Percentiles rank a stretch among this genome's conserved stretches.
Conservation (phyloP, 2,113 vertebrate species). For the Notiomystis cincta region DNA sequence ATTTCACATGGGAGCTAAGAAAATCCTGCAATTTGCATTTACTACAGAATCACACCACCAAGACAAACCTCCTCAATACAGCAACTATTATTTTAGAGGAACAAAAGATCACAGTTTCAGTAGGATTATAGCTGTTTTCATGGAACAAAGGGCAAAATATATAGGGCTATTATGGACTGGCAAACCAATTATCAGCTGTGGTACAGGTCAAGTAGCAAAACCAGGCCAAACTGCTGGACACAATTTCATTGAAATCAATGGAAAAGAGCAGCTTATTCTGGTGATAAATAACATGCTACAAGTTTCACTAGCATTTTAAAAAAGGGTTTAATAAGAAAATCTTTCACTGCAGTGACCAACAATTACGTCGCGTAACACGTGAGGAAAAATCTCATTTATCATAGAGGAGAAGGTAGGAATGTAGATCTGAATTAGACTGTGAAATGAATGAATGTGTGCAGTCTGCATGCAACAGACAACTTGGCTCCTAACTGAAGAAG, state of each 20-base stretch:
- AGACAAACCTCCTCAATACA: background rate
- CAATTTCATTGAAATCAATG: background rate
- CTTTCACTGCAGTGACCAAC: background rate
- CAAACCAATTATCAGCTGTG: conserved; percentile 2
- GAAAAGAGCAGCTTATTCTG: background rate
- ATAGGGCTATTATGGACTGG: background rate
- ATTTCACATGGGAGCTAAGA: background rate
- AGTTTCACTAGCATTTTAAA: background rate
- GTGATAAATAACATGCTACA: background rate
- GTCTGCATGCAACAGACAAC: background rate
- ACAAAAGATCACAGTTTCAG: background rate
- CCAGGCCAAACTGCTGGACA: background rate
- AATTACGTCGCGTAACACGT: rapidly evolving
- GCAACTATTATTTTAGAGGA: background rate
- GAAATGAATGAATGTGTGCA: background rate
- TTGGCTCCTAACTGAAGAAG: background rate
- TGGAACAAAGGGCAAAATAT: background rate
- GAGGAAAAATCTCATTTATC: background rate
- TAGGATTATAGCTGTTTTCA: background rate
- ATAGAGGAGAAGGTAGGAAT: background rate
- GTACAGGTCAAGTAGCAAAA: background rate
- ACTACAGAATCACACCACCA: background rate
- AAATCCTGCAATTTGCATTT: background rate
- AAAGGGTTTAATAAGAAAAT: background rate
- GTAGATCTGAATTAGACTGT: background rate